Evolutionary conservation across 1,140 invertebrate species (phyloP).

Genomic region (Nymphalis io): DNA sequence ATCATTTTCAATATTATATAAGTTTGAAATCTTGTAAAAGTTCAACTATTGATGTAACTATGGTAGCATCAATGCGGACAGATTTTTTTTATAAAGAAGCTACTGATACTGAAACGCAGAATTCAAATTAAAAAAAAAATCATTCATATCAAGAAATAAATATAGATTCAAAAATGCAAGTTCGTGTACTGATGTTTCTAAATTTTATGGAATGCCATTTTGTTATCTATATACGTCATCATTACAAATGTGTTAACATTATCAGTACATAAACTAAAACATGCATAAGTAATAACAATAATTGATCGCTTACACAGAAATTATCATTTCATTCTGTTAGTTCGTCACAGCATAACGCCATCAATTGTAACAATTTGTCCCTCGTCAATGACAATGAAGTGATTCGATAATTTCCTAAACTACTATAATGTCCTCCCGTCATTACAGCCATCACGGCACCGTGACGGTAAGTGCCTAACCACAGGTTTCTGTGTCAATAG

Average conservation of each 20-base stretch:
- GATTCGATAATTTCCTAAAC: slow-evolving; percentile 36
- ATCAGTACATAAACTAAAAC: slow-evolving; percentile 3
- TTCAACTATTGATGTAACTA: too few relatives aligned
- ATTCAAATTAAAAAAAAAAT: too few relatives aligned
- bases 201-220: neutral
- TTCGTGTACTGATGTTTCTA: too few relatives aligned
- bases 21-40: too few relatives aligned
- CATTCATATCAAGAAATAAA: too few relatives aligned
- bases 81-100: too few relatives aligned
- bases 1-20: neutral
- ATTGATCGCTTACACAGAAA: slow-evolving; percentile 8
- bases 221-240: neutral
- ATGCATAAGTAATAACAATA: neutral
- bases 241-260: neutral
- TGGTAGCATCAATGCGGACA: too few relatives aligned
- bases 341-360: slow-evolving; percentile 14
- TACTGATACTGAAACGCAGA: too few relatives aligned
- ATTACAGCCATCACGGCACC: slow-evolving; percentile 30
- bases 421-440: slow-evolving; percentile 26
- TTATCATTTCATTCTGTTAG: slow-evolving; percentile 25
- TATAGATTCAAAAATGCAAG: too few relatives aligned
- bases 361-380: slow-evolving; percentile 35
- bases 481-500: slow-evolving; percentile 41
- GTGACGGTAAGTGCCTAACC: slow-evolving; percentile 36
- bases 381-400: slow-evolving; percentile 35